These are phyloP conservation scores for Diogma glabrata DNA, from an alignment of 2,888 invertebrate genomes.

Conservation along the genomic window DNA sequence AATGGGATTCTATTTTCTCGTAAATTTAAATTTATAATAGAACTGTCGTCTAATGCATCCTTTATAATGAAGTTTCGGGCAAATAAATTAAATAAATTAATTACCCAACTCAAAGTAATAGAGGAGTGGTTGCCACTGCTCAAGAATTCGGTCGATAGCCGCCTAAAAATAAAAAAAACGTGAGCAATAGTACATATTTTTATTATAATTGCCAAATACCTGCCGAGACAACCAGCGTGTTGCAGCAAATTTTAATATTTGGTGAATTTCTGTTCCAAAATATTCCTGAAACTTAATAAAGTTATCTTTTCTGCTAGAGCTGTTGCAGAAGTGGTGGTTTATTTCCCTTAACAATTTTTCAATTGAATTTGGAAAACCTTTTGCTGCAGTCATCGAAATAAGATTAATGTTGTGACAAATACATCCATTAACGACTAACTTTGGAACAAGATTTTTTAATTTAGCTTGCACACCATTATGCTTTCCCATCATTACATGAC, in stretches of 20 bases:
- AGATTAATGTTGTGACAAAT: slow-evolving; percentile 11
- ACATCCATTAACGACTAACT: slow-evolving; percentile 2
- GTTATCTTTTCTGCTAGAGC: slow-evolving; percentile 2
- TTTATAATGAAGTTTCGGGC: background rate
- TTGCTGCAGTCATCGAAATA: background rate
- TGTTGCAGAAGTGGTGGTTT: slow-evolving; percentile 10
- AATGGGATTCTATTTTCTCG: background rate
- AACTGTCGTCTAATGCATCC: background rate
- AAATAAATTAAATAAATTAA: background rate
- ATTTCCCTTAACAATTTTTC: slow-evolving; percentile 9
- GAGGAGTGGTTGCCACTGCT: background rate
- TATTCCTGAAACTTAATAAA: slow-evolving; percentile 4
- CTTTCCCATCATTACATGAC: slow-evolving; percentile 16
- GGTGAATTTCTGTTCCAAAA: slow-evolving; percentile 9
- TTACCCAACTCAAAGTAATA: background rate
- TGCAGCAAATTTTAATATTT: background rate
- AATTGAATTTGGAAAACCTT: slow-evolving; percentile 5
- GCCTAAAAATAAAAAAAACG: background rate
- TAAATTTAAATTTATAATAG: background rate
- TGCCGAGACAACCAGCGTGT: slow-evolving; percentile 3
- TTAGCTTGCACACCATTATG: slow-evolving; percentile 13
- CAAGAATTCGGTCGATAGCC: slow-evolving; percentile 11
- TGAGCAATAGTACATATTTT: background rate
- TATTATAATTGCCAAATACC: background rate
- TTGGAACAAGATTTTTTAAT: slow-evolving; percentile 11